Conservation (phyloP, 2,113 vertebrate genomes). For the Tachysurus vachellii region DNA sequence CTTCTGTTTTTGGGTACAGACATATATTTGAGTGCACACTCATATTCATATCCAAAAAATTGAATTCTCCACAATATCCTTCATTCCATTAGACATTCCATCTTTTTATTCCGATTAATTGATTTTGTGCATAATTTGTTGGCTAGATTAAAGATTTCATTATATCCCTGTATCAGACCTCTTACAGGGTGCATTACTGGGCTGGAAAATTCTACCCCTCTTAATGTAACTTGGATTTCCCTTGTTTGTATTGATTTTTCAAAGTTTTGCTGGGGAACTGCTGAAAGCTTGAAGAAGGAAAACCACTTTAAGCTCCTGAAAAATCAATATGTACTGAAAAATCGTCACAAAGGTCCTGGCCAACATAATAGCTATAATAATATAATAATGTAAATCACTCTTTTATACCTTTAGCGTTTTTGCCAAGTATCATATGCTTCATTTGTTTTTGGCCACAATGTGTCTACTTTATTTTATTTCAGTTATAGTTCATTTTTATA, state of each 20-base stretch:
- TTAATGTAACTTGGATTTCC: slow-evolving; percentile 19
- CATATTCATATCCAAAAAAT: not conserved
- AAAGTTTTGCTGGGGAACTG: not conserved
- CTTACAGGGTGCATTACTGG: not conserved
- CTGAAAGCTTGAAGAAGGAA: not conserved
- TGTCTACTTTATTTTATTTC: not conserved
- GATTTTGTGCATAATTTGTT: not conserved
- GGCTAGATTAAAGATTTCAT: slow-evolving; percentile 21
- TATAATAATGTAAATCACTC: not conserved
- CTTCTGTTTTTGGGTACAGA: not conserved
- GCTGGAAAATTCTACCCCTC: slow-evolving; percentile 9
- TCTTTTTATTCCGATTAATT: slow-evolving; percentile 30
- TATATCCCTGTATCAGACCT: not conserved
- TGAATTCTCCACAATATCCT: not conserved
- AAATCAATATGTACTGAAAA: not conserved
- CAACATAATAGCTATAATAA: not conserved
- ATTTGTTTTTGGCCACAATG: not conserved
- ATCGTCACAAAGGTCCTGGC: not conserved
- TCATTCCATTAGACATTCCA: slow-evolving; percentile 21
- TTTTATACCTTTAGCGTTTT: not conserved
- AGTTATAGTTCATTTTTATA: not conserved
- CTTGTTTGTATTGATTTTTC: slow-evolving; percentile 29
- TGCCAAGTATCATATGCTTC: not conserved
- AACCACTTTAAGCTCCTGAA: not conserved
- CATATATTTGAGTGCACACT: not conserved